These are phyloP conservation scores for Chaetogeoica ovagalla DNA, from an alignment of 2,888 invertebrate species.

Conservation along the genomic window DNA sequence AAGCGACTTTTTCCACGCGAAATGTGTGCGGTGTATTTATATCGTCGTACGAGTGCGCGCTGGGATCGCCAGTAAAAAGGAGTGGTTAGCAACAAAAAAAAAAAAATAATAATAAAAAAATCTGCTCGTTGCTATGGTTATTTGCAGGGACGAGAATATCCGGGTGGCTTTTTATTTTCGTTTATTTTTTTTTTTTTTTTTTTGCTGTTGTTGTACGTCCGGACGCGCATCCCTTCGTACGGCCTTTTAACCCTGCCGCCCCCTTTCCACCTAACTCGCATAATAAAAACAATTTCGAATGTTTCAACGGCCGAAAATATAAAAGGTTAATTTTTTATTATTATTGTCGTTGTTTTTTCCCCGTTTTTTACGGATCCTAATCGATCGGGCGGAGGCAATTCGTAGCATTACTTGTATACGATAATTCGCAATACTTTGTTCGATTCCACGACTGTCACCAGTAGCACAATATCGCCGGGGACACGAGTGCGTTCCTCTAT, in stretches of 20 bases:
- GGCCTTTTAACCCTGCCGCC: constrained; percentile 35
- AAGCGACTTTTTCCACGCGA: constrained; percentile 22
- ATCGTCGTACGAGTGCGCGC: neutral
- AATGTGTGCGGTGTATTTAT: neutral
- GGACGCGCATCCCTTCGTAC: constrained; percentile 29
- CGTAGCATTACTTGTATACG: constrained; percentile 13
- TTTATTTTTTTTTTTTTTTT: neutral
- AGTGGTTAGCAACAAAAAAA: constrained; percentile 30
- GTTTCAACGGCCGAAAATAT: constrained; percentile 40
- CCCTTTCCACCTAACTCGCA: neutral
- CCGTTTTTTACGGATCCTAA: constrained; percentile 15
- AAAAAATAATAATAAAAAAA: constrained; percentile 41
- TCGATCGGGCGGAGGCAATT: constrained; percentile 20
- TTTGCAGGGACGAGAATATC: constrained; percentile 38
- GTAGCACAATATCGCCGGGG: neutral
- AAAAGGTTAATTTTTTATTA: neutral
- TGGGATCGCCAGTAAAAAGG: constrained; percentile 42
- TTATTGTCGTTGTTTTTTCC: neutral
- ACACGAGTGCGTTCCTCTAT: neutral
- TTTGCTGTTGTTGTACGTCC: neutral
- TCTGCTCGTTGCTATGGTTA: constrained; percentile 51
- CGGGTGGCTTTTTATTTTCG: constrained; percentile 38
- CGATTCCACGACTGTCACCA: neutral
- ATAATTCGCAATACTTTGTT: constrained; percentile 20
- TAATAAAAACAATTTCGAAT: constrained; percentile 40